Base-by-base conservation (phyloP, 2,888 invertebrate species). In the Sarcophaga rosellei region DNA sequence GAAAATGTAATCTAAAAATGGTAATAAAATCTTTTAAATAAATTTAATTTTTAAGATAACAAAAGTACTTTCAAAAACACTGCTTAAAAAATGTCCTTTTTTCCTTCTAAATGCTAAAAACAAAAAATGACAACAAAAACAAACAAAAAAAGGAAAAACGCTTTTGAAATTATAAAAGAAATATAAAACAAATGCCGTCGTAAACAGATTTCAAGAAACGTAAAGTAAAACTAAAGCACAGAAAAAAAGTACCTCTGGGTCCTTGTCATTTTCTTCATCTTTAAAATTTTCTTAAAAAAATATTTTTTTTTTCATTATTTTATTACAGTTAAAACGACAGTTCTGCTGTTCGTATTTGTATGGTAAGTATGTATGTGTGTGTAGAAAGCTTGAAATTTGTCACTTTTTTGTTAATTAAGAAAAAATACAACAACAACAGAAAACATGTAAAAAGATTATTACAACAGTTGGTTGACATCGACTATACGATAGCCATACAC, bases 161-260 rank as follows among this genome's bases (percentile, higher is more conserved):
- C 35, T 35, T 35, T 35, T 53, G 17, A 53, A 53, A 53, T 10
- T 17, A 53, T 53, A 53, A 53, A 53, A 53, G 17, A 17, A 53
- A 53, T 53, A 17, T 53, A 15, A 35, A 47, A 47, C 12, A 47
- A 53, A 53, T 53, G 53, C 53, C 17, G 17, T 53, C 53, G 17
- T 53, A 17, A 15, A 53, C 53, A 53, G 17, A 12, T 15, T 17
- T 53, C 17, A 53, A 53, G 53, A 17, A 53, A 17, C 12, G 17
- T 53, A 53, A 12, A 15, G 53, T 53, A 53, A 53, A 53, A 53
- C 12, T 53, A 35, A 35, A 35, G 15, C 11, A 59, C 45, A 69
- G 69, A 61, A 59, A 68, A 45, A 45, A 68, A 77, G n/a, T 44
- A 53, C 53, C 53, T 53, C 15, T 17, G 53, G 53, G 53, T 53